Base-by-base conservation (phyloP, 2,797 vertebrate species). In the Galagoides demidoff region DNA sequence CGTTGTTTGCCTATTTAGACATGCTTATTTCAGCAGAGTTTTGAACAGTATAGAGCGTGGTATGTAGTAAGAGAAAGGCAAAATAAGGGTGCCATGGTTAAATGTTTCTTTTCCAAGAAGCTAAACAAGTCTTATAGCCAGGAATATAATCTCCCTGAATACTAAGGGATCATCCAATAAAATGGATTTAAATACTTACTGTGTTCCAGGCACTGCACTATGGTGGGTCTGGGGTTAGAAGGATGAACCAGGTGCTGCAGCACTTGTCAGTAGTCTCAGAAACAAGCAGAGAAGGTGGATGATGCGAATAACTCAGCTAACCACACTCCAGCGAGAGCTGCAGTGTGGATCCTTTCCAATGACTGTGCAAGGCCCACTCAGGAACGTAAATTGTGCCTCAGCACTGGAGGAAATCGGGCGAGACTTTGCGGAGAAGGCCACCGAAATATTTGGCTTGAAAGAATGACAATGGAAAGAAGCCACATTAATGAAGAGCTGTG, bases 161-260 rank as follows among this genome's bases (percentile, higher is more conserved):
- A 90, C 37, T 77, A 81, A 89, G 6, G 20, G 2, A 45, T 93
- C 49, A 88, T 45, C n/a, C 9, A 89, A 88, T 82, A 93, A 90
- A 92, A 71, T 31, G 29, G 7, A 70, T 68, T 85, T 89, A 64
- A 93, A 13, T 64, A 90, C 29, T 23, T 43, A 3, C 13, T 61
- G 1, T 66, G 14, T 88, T 87, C n/a, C 12, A 85, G 74, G 11
- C 7, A 29, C 7, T 31, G 2, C 7, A 29, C 7, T 31, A 1
- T 39, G 20, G 34, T 84, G 16, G 63, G 12, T 27, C 63, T 93
- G 34, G 70, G 12, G 14, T 87, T 79, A 79, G 2, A 63, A 70
- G 79, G 11, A 39, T 64, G 25, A 68, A 27, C 55, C 31, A 57
- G 5, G 23, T 49, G 55, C 25, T 49, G 37, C 10, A 19, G 31